Evolutionary conservation across 2,888 invertebrate genomes (phyloP).

Genomic region (Strigamia crassipes): DNA sequence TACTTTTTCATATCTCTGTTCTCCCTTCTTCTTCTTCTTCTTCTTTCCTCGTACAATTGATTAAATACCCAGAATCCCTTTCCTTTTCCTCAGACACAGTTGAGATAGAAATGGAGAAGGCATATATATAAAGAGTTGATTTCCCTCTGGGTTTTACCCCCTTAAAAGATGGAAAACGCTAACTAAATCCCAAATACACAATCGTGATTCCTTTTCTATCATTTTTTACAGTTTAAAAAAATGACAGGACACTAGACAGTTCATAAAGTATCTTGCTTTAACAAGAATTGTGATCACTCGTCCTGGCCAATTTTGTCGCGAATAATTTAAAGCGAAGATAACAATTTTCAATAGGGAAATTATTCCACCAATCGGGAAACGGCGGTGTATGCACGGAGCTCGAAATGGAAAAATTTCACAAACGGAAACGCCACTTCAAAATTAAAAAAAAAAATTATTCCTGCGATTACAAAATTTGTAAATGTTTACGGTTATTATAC

Average conservation of each 20-base stretch:
- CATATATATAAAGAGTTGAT: neutral
- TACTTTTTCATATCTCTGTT: slow-evolving; percentile 5
- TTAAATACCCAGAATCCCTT: slow-evolving; percentile 10
- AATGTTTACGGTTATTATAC: no score
- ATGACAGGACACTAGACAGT: neutral
- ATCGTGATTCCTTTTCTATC: neutral
- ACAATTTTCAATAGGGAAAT: no score
- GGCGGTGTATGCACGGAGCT: no score
- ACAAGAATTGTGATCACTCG: no score
- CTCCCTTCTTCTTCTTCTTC: neutral
- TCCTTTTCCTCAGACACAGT: neutral
- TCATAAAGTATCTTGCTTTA: neutral
- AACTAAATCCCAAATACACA: slow-evolving; percentile 10
- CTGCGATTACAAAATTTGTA: no score
- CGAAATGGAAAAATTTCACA: no score
- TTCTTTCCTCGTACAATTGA: neutral
- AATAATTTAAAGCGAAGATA: neutral
- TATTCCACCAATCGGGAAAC: no score
- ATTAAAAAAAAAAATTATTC: no score
- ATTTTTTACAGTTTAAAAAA: neutral
- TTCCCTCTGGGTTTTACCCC: slow-evolving; percentile 10
- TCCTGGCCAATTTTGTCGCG: no score
- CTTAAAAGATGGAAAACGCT: slow-evolving; percentile 1
- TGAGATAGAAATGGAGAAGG: neutral
- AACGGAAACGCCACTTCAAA: no score